Evolutionary conservation across 2,113 vertebrate genomes (phyloP).

Genomic region (Odontesthes bonariensis): DNA sequence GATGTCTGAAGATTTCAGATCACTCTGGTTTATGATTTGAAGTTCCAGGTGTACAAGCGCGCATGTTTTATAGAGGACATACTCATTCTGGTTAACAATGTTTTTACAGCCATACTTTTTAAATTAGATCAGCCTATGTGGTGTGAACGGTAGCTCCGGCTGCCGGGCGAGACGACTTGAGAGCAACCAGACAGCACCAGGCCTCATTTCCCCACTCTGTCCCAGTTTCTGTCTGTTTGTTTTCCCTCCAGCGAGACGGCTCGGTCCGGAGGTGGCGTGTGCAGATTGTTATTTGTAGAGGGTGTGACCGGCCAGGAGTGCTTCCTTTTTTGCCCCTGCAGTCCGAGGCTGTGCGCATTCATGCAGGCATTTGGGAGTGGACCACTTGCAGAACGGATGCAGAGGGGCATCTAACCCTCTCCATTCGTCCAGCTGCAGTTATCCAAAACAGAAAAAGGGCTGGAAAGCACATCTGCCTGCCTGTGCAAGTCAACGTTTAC

Average conservation of each 20-base stretch:
- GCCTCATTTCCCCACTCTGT: conserved; percentile 44
- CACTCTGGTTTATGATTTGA: not conserved
- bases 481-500: conserved; percentile 64
- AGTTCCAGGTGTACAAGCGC: not conserved
- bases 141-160: conserved; percentile 55
- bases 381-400: conserved; percentile 16
- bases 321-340: conserved; percentile 67
- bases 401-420: conserved; percentile 28
- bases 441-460: conserved; percentile 10
- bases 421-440: conserved; percentile 22
- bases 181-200: conserved; percentile 30
- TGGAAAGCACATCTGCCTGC: conserved; percentile 2
- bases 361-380: conserved; percentile 13
- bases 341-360: conserved; percentile 18
- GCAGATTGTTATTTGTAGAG: conserved; percentile 82
- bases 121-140: conserved; percentile 34
- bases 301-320: conserved; percentile 77
- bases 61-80: not conserved
- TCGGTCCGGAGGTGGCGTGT: conserved; percentile 71
- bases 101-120: conserved; percentile 37
- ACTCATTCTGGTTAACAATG: not conserved
- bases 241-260: conserved; percentile 62
- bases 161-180: conserved; percentile 13
- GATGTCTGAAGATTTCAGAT: not conserved
- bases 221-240: conserved; percentile 58